These are phyloP conservation scores for Apodemus agrarius DNA, from an alignment of 2,797 vertebrate genomes.

Conservation along the genomic window DNA sequence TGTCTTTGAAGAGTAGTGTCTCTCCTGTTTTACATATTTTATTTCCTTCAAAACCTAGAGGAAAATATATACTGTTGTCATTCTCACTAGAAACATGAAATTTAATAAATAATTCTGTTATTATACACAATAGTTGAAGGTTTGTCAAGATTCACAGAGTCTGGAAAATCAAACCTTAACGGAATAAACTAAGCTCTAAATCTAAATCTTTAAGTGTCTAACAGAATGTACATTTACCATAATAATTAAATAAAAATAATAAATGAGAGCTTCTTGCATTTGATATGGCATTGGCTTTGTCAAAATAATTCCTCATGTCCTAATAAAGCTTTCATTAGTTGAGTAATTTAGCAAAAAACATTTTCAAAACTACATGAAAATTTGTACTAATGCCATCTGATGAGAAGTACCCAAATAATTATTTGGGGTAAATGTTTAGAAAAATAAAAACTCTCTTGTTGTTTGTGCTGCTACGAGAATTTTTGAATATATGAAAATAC, in stretches of 20 bases:
- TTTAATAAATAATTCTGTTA: background rate
- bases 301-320: background rate
- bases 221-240: background rate
- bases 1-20: background rate
- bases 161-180: conserved; percentile 4
- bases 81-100: background rate
- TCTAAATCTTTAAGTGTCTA: background rate
- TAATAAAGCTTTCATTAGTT: background rate
- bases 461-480: background rate
- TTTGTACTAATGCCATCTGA: background rate
- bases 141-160: background rate
- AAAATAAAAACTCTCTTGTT: background rate
- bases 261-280: background rate
- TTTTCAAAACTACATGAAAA: background rate
- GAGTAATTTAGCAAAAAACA: background rate
- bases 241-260: background rate
- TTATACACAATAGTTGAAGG: background rate
- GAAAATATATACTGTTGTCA: background rate
- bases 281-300: background rate
- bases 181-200: background rate
- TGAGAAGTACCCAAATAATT: background rate
- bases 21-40: background rate
- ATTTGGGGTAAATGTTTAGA: background rate
- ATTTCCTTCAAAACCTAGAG: background rate
- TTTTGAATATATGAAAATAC: conserved; percentile 1